phyloP scores from a whole-genome alignment of 2,797 vertebrate genomes.

The Rhinella marina region DNA sequence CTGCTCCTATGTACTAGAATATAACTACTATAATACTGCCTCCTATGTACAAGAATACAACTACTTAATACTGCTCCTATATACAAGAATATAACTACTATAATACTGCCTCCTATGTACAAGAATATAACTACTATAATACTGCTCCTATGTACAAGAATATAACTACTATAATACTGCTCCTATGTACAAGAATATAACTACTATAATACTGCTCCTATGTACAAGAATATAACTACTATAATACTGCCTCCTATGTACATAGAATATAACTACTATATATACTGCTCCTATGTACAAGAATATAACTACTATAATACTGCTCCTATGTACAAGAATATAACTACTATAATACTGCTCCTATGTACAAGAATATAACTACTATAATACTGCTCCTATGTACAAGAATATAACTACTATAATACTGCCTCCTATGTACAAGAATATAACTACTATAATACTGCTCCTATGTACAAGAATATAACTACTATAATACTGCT shows the following conservation, averaged over 20 bases:
- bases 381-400: neutral
- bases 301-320: neutral
- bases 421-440: neutral
- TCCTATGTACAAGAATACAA: conserved; percentile 2
- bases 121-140: conserved; percentile 15
- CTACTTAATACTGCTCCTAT: neutral
- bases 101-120: neutral
- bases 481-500: too few species aligned
- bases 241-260: too few species aligned
- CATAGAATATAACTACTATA: too few species aligned
- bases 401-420: conserved; percentile 5
- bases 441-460: neutral
- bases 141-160: neutral
- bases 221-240: neutral
- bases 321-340: neutral
- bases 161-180: neutral
- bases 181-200: neutral
- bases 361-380: neutral
- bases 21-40: neutral
- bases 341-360: conserved; percentile 3
- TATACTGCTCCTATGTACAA: too few species aligned
- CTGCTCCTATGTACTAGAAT: neutral
- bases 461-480: too few species aligned
- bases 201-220: neutral
- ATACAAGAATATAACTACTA: neutral